These are phyloP conservation scores for Spisula subtruncata DNA, from an alignment of 2,888 invertebrate species.

Conservation along the genomic window DNA sequence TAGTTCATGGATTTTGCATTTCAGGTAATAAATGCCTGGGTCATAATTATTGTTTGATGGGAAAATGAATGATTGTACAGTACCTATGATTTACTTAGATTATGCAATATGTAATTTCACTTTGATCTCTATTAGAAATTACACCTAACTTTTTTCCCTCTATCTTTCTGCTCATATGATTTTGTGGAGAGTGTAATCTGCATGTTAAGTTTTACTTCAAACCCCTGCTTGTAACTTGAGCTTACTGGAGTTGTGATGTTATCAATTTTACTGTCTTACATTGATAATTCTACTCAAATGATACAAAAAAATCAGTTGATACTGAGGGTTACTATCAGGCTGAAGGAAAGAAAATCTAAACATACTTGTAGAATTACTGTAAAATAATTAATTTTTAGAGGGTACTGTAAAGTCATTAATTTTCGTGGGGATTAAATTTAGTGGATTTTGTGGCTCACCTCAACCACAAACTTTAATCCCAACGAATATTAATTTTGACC, in stretches of 20 bases:
- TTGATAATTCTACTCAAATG: not conserved
- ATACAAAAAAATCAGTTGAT: not conserved
- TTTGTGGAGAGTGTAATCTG: not conserved
- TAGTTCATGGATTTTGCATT: no score
- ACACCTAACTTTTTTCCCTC: not conserved
- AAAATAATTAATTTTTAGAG: no score
- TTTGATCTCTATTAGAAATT: not conserved
- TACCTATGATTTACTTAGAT: not conserved
- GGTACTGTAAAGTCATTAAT: no score
- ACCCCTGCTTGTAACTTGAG: not conserved
- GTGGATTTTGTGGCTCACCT: no score
- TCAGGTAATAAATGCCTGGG: no score
- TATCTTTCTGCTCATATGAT: not conserved
- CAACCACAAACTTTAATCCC: no score
- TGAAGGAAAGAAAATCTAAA: not conserved
- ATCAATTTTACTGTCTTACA: not conserved
- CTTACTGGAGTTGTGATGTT: not conserved
- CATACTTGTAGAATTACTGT: not conserved
- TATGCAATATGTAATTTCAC: not conserved
- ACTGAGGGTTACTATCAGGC: not conserved
- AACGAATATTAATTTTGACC: no score
- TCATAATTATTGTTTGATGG: no score
- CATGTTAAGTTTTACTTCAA: not conserved
- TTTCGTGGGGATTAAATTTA: no score
- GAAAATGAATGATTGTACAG: no score